Percentiles rank a stretch among this genome's conserved stretches.
These are phyloP conservation scores for Diorhabda sublineata DNA, from an alignment of 1,140 invertebrate genomes.

Conservation along the genomic window DNA sequence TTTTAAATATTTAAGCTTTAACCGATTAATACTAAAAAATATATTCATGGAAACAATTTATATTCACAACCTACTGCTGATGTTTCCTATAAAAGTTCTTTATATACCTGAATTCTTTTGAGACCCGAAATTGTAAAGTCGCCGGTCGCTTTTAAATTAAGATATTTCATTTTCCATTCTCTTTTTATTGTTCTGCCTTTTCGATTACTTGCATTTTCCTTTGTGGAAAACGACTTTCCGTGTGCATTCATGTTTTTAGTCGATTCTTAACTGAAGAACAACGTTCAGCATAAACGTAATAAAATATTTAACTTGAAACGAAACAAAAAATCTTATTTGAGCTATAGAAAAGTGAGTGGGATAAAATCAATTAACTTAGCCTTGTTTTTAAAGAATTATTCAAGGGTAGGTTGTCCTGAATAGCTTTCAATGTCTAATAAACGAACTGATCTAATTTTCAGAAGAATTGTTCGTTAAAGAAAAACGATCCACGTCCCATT, in stretches of 20 bases:
- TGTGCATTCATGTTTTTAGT: neutral
- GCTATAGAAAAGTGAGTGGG: no score
- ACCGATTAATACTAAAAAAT: neutral
- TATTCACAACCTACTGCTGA: neutral
- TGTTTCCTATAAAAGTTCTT: neutral
- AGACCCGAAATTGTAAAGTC: neutral
- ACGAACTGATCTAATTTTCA: no score
- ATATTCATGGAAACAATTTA: conserved; percentile 1
- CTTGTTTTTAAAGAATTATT: no score
- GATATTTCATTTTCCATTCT: conserved; percentile 3
- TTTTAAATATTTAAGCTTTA: neutral
- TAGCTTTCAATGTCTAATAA: no score
- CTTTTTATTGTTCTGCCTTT: neutral
- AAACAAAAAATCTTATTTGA: no score
- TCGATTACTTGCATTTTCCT: conserved; percentile 2
- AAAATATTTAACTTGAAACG: no score
- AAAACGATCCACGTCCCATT: no score
- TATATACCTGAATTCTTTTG: neutral
- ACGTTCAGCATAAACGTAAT: no score
- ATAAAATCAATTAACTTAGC: no score
- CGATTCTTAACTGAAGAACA: neutral
- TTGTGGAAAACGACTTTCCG: conserved; percentile 2
- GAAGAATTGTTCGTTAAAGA: no score
- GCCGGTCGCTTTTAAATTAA: neutral
- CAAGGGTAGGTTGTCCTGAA: no score